Evolutionary conservation across 2,113 vertebrate species (phyloP).

Genomic region (Tychaedon coryphoeus): DNA sequence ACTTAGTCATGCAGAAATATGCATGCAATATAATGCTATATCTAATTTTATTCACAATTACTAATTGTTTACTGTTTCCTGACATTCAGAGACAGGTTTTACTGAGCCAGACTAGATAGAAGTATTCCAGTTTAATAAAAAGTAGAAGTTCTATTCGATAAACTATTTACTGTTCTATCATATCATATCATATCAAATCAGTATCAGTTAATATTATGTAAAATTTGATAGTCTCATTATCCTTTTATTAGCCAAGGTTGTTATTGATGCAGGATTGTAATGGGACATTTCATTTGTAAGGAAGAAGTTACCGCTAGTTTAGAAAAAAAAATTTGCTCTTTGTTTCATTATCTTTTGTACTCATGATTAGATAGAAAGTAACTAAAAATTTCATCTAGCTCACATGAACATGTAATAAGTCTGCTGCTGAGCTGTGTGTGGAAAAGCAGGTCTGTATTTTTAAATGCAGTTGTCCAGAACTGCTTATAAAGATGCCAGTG

Average conservation of each 20-base stretch:
- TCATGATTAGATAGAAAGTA: background rate
- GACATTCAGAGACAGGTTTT: background rate
- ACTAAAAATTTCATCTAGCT: background rate
- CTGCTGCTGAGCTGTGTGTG: rapidly evolving
- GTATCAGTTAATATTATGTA: background rate
- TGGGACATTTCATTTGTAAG: background rate
- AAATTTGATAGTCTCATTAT: background rate
- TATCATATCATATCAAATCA: background rate
- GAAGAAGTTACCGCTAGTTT: background rate
- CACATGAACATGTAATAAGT: background rate
- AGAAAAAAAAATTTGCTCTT: background rate
- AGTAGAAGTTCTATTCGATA: background rate
- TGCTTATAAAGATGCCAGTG: background rate
- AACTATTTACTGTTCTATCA: background rate
- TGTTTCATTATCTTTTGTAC: background rate
- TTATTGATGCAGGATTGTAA: background rate
- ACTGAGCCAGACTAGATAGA: background rate
- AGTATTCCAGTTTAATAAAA: background rate
- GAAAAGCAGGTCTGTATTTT: background rate
- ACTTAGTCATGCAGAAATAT: background rate
- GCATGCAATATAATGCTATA: background rate
- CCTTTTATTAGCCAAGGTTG: background rate
- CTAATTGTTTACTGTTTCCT: background rate
- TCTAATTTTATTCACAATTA: background rate
- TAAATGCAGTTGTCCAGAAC: background rate